Conservation (phyloP, 1,140 invertebrate genomes). For the Amyelois transitella region DNA sequence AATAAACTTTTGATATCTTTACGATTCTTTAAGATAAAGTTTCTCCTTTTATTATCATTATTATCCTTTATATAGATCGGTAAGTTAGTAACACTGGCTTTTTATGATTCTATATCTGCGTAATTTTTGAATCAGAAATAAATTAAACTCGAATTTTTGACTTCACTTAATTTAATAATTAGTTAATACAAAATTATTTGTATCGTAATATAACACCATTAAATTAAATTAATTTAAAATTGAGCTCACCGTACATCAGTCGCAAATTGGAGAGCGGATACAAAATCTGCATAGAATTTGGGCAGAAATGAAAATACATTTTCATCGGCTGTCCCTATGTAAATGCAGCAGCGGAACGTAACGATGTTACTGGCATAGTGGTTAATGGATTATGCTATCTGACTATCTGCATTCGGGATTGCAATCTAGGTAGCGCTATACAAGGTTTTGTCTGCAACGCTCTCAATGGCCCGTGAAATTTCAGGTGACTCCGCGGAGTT, state of each 20-base stretch:
- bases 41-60: too few relatives aligned
- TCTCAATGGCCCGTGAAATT: conserved; percentile 15
- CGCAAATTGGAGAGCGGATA: conserved; percentile 23
- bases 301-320: conserved; percentile 41
- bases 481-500: conserved; percentile 15
- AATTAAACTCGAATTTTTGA: too few relatives aligned
- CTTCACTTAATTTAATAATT: too few relatives aligned
- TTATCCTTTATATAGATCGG: too few relatives aligned
- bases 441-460: conserved; percentile 7
- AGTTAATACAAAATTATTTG: too few relatives aligned
- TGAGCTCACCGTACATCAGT: neutral
- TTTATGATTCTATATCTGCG: too few relatives aligned
- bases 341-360: conserved; percentile 39
- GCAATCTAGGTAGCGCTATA: conserved; percentile 11
- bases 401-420: conserved; percentile 25
- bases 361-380: conserved; percentile 39
- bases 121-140: too few relatives aligned
- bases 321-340: conserved; percentile 39
- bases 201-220: too few relatives aligned
- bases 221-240: conserved; percentile 2
- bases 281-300: conserved; percentile 44
- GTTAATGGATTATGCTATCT: conserved; percentile 35
- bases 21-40: too few relatives aligned
- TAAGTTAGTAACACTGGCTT: too few relatives aligned
- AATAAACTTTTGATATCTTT: too few relatives aligned